Evolutionary conservation across 2,888 invertebrate genomes (phyloP).

Genomic region (Chymomyza procnemis): DNA sequence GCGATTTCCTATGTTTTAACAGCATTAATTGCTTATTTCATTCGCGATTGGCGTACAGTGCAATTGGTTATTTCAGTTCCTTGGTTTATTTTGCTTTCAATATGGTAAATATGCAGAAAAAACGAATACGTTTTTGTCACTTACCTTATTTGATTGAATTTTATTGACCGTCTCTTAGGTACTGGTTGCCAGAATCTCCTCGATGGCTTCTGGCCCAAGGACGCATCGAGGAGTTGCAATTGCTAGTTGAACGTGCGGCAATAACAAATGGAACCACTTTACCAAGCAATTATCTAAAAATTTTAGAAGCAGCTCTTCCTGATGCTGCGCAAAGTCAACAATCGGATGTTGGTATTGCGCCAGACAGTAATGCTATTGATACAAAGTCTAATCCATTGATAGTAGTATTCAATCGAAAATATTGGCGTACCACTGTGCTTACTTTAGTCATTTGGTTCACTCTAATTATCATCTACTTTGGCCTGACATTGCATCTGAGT

Average conservation of each 20-base stretch:
- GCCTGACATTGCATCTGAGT: constrained; percentile 86
- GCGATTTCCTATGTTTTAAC: constrained; percentile 82
- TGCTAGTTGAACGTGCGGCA: constrained; percentile 83
- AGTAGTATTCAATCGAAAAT: constrained; percentile 83
- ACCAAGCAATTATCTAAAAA: constrained; percentile 85
- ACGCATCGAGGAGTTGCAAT: constrained; percentile 83
- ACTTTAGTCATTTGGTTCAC: constrained; percentile 86
- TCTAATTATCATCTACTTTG: constrained; percentile 88
- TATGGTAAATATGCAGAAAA: constrained; percentile 79
- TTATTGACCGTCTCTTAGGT: constrained; percentile 80
- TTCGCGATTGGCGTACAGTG: constrained; percentile 81
- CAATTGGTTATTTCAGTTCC: constrained; percentile 82
- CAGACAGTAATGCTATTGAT: constrained; percentile 9
- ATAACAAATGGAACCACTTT: constrained; percentile 82
- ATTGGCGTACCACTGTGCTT: constrained; percentile 84
- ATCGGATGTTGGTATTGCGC: constrained; percentile 21
- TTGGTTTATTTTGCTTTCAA: constrained; percentile 80
- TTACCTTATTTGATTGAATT: too few relatives aligned
- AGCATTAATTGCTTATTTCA: constrained; percentile 81
- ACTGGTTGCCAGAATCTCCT: constrained; percentile 87
- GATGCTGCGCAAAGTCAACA: constrained; percentile 67
- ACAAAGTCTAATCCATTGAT: constrained; percentile 80
- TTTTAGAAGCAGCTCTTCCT: constrained; percentile 76
- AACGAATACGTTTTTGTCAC: too few relatives aligned
- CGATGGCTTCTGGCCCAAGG: constrained; percentile 87